phyloP scores from a whole-genome alignment of 2,888 invertebrate genomes.

The Polietes domitor region DNA sequence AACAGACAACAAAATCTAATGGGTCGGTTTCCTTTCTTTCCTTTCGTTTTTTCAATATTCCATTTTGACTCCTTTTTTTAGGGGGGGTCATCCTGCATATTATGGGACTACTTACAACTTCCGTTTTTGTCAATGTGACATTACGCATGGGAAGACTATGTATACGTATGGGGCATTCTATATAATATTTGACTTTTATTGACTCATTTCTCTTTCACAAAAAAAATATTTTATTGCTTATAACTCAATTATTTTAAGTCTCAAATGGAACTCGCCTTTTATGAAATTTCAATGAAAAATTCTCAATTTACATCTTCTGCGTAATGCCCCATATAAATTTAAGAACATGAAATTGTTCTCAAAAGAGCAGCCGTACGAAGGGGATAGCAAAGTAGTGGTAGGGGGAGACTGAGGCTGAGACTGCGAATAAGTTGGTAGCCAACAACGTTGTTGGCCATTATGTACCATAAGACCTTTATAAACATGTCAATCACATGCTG shows the following conservation, averaged over 20 bases:
- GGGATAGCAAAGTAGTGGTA: background rate
- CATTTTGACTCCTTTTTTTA: background rate
- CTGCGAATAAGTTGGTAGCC: background rate
- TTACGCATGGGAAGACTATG: too few relatives aligned
- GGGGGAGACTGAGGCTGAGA: too few relatives aligned
- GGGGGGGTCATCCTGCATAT: background rate
- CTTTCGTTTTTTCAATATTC: background rate
- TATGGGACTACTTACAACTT: background rate
- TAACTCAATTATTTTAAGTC: too few relatives aligned
- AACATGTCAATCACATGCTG: constrained; percentile 3
- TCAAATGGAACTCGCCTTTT: too few relatives aligned
- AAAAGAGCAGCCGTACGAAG: background rate
- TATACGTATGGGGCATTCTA: too few relatives aligned
- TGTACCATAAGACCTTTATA: background rate
- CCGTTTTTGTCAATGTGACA: background rate
- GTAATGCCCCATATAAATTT: background rate
- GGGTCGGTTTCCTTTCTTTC: background rate
- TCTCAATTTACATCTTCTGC: too few relatives aligned
- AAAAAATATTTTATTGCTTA: too few relatives aligned
- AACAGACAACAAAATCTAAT: background rate
- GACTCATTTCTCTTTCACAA: too few relatives aligned
- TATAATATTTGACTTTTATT: too few relatives aligned
- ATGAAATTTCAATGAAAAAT: too few relatives aligned
- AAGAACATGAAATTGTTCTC: background rate
- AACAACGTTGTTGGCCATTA: background rate